These are phyloP conservation scores for Rhagonycha fulva DNA, from an alignment of 2,888 invertebrate genomes.

Conservation along the genomic window DNA sequence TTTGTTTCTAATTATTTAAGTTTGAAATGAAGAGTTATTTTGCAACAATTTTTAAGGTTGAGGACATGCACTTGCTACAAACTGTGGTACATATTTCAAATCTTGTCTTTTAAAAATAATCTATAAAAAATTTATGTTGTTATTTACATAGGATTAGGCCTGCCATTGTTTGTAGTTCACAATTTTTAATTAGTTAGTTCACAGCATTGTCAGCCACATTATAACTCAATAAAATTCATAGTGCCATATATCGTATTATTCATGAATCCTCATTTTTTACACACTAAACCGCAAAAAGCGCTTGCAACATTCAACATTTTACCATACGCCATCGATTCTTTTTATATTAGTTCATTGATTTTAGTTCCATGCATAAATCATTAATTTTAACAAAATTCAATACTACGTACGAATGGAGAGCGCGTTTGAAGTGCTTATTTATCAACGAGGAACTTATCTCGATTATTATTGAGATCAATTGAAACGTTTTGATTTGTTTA, in stretches of 20 bases:
- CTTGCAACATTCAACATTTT: constrained; percentile 18
- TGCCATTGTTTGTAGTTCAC: constrained; percentile 48
- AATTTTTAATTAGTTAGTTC: constrained; percentile 47
- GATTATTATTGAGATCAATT: background rate
- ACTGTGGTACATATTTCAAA: constrained; percentile 30
- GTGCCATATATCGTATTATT: constrained; percentile 53
- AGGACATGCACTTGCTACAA: constrained; percentile 34
- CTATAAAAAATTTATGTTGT: constrained; percentile 6
- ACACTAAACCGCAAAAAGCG: background rate
- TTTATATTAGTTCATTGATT: constrained; percentile 18
- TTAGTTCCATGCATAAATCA: constrained; percentile 23
- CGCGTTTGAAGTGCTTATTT: constrained; percentile 15
- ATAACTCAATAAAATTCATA: constrained; percentile 57
- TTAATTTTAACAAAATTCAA: background rate
- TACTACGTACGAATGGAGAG: background rate
- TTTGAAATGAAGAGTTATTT: constrained; percentile 21
- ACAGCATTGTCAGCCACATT: constrained; percentile 56
- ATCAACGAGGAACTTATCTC: background rate
- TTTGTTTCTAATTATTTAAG: constrained; percentile 28
- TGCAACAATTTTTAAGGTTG: constrained; percentile 21
- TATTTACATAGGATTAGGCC: constrained; percentile 8
- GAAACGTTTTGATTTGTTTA: background rate
- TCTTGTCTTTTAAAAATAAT: constrained; percentile 15
- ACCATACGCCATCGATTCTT: constrained; percentile 16
- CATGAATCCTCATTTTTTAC: constrained; percentile 26